Evolutionary conservation across 2,113 vertebrate genomes (phyloP).

Genomic region (Cyphomyrus plagiostoma): DNA sequence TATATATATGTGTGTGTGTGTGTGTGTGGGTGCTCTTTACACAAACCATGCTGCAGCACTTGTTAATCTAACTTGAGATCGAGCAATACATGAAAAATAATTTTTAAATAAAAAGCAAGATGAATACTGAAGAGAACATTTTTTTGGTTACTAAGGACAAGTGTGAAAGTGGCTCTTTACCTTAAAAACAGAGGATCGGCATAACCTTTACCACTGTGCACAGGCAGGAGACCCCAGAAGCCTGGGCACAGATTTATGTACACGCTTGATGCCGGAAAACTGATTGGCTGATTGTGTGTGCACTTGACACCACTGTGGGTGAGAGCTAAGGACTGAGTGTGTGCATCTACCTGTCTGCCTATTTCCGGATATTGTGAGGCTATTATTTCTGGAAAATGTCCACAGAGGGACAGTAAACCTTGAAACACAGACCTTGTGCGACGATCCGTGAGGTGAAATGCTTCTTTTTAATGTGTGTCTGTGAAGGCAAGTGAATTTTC

Average conservation of each 20-base stretch:
- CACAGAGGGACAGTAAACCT: neutral
- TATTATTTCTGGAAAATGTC: neutral
- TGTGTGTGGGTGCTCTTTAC: neutral
- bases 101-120: neutral
- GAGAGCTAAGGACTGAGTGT: neutral
- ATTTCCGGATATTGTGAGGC: neutral
- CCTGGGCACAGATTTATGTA: neutral
- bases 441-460: neutral
- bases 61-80: neutral
- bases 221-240: neutral
- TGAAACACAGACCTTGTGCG: neutral
- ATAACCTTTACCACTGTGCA: neutral
- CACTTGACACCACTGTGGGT: neutral
- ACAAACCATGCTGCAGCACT: neutral
- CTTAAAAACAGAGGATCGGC: neutral
- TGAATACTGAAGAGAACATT: neutral
- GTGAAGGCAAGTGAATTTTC: neutral
- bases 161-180: neutral
- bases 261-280: neutral
- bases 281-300: neutral
- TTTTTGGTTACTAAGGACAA: neutral
- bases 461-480: neutral
- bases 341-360: neutral
- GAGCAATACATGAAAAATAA: neutral
- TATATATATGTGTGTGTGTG: neutral